Conservation (phyloP, 2,888 invertebrate genomes). For the Horisme vitalbata region DNA sequence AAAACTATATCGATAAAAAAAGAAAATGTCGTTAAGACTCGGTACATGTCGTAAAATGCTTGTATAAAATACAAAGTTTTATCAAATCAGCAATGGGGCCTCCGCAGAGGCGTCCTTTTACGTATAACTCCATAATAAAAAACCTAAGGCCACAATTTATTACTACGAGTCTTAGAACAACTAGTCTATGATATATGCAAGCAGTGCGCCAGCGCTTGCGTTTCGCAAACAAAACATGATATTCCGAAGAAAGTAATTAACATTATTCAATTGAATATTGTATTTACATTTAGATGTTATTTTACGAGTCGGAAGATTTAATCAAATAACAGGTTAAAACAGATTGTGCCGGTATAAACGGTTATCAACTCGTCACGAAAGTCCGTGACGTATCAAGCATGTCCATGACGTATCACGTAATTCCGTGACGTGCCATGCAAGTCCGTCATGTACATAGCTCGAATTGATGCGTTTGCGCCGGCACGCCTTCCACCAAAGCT, state of each 20-base stretch:
- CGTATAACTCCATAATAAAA: slow-evolving; percentile 58
- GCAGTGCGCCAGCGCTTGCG: slow-evolving; percentile 49
- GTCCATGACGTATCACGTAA: no score
- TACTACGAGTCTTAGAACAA: slow-evolving; percentile 57
- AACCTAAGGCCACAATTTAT: slow-evolving; percentile 77
- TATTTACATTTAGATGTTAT: slow-evolving; percentile 53
- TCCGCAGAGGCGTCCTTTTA: slow-evolving; percentile 47
- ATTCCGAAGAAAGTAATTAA: slow-evolving; percentile 40
- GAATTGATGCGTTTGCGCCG: slow-evolving; percentile 33
- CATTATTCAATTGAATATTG: slow-evolving; percentile 47
- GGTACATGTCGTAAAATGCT: slow-evolving; percentile 72
- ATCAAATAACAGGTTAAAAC: slow-evolving; percentile 7
- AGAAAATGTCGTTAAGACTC: slow-evolving; percentile 67
- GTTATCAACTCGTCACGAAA: not conserved
- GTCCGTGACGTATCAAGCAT: not conserved
- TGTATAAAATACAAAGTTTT: slow-evolving; percentile 54
- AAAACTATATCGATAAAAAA: slow-evolving; percentile 69
- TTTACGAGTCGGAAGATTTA: slow-evolving; percentile 4
- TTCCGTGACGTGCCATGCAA: no score
- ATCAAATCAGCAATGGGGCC: slow-evolving; percentile 45
- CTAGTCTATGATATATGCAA: slow-evolving; percentile 50
- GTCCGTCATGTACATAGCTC: no score
- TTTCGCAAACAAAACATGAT: slow-evolving; percentile 34
- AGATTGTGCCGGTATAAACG: slow-evolving; percentile 9
- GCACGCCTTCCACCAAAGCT: slow-evolving; percentile 41